Evolutionary conservation across 2,888 invertebrate genomes (phyloP).

Genomic region (Rhagonycha fulva): DNA sequence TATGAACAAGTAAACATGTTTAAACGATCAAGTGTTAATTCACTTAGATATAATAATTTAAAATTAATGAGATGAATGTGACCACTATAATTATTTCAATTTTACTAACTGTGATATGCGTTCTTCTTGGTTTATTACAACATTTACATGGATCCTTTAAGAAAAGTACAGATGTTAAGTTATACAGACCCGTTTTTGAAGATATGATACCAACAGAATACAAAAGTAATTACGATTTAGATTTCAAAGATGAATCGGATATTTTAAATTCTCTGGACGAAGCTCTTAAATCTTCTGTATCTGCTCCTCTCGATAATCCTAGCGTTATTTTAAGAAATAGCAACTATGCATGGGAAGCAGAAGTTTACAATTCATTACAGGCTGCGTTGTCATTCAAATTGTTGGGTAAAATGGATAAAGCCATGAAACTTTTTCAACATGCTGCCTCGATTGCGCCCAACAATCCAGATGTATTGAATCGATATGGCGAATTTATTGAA

Average conservation of each 20-base stretch:
- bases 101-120: slow-evolving; percentile 51
- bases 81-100: slow-evolving; percentile 44
- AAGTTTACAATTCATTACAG: slow-evolving; percentile 83
- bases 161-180: slow-evolving; percentile 41
- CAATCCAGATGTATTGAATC: slow-evolving; percentile 89
- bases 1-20: not conserved
- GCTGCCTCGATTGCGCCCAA: slow-evolving; percentile 89
- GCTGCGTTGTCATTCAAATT: slow-evolving; percentile 85
- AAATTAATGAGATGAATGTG: slow-evolving; percentile 31
- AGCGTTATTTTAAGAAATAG: slow-evolving; percentile 11
- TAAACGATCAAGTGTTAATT: not conserved
- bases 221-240: slow-evolving; percentile 34
- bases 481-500: slow-evolving; percentile 93
- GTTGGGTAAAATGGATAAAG: slow-evolving; percentile 83
- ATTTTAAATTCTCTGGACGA: slow-evolving; percentile 45
- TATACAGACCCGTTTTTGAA: slow-evolving; percentile 49
- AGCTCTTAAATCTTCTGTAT: slow-evolving; percentile 39
- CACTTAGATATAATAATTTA: slow-evolving; percentile 1
- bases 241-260: slow-evolving; percentile 30
- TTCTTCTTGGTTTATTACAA: slow-evolving; percentile 49
- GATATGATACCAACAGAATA: slow-evolving; percentile 50
- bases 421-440: slow-evolving; percentile 85
- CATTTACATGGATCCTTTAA: slow-evolving; percentile 47
- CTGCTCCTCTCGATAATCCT: slow-evolving; percentile 16
- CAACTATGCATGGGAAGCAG: slow-evolving; percentile 56